Evolutionary conservation across 1,140 invertebrate species (phyloP).

Genomic region (Grapholita molesta): DNA sequence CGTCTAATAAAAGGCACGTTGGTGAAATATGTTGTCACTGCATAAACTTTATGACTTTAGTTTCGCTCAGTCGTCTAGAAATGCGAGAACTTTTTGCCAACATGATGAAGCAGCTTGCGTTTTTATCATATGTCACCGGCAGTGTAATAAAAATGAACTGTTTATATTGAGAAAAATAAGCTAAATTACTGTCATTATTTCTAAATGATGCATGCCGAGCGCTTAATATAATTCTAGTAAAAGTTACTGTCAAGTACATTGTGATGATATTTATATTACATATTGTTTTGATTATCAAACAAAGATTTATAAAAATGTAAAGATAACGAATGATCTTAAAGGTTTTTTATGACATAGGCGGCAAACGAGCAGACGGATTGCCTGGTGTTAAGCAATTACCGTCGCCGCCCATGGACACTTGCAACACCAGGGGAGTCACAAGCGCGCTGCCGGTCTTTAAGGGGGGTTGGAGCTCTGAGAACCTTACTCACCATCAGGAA

Average conservation of each 20-base stretch:
- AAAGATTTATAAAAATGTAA: no score
- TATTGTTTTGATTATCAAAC: not conserved
- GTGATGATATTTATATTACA: not conserved
- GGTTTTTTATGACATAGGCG: no score
- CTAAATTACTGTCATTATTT: not conserved
- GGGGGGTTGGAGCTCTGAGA: no score
- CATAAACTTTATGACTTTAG: constrained; percentile 73
- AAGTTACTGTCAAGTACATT: no score
- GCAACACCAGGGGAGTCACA: no score
- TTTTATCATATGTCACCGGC: constrained; percentile 46
- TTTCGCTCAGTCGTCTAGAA: constrained; percentile 49
- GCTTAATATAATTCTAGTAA: no score
- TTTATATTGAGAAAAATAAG: not conserved
- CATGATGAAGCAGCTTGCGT: constrained; percentile 35
- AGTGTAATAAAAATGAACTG: constrained; percentile 37
- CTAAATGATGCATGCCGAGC: not conserved
- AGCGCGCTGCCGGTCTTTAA: no score
- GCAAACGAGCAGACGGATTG: no score
- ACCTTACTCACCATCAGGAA: no score
- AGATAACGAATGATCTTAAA: no score
- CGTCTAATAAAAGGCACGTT: constrained; percentile 68
- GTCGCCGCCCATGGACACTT: no score
- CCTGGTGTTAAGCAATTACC: no score
- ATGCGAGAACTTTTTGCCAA: constrained; percentile 48
- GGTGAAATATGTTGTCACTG: constrained; percentile 74